Evolutionary conservation across 2,888 invertebrate species (phyloP).

Genomic region (Thecophora atra): DNA sequence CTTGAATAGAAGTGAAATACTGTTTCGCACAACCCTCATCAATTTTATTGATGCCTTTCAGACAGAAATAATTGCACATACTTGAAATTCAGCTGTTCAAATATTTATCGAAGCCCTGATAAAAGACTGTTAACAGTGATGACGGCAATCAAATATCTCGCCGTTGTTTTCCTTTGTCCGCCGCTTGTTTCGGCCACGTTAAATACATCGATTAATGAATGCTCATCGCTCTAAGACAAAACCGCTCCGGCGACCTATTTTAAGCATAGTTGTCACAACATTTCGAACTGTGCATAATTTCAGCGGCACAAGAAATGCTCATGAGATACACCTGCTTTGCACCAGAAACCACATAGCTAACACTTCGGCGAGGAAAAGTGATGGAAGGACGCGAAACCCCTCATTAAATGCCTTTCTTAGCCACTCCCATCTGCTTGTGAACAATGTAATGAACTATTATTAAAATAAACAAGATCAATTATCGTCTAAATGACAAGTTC

Average conservation of each 20-base stretch:
- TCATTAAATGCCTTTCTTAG: constrained; percentile 42
- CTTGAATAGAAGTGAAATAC: constrained; percentile 19
- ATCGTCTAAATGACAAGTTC: constrained; percentile 64
- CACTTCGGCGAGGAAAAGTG: not conserved
- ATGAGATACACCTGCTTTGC: constrained; percentile 19
- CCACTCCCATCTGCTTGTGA: constrained; percentile 37
- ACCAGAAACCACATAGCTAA: not conserved
- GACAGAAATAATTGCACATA: constrained; percentile 50
- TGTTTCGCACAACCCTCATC: constrained; percentile 42
- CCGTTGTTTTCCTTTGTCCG: too few species aligned
- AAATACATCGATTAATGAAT: too few species aligned
- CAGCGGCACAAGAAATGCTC: not conserved
- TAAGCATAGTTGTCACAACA: not conserved
- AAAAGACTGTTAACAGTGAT: constrained; percentile 53
- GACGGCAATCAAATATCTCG: constrained; percentile 60
- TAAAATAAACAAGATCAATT: constrained; percentile 64
- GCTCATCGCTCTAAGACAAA: too few species aligned
- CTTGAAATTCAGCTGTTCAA: constrained; percentile 58
- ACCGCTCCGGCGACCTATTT: too few species aligned
- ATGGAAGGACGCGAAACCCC: constrained; percentile 33
- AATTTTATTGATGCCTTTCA: constrained; percentile 36
- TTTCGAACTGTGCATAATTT: not conserved
- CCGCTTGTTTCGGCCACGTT: too few species aligned
- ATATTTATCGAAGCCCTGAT: constrained; percentile 58
- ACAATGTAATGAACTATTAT: constrained; percentile 60